These are phyloP conservation scores for Anagyrus pseudococci DNA, from an alignment of 2,888 invertebrate genomes.

Conservation along the genomic window DNA sequence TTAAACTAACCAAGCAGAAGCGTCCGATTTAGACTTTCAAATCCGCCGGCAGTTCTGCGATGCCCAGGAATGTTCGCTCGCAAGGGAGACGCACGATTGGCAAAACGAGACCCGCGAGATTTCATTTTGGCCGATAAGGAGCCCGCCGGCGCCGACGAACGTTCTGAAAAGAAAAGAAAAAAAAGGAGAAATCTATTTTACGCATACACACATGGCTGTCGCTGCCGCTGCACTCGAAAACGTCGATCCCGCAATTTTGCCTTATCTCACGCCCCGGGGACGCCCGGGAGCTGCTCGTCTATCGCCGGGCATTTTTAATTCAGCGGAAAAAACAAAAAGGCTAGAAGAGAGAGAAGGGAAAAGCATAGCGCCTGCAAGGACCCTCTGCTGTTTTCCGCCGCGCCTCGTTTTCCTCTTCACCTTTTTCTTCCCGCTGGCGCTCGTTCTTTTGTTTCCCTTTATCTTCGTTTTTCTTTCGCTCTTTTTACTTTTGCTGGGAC, in stretches of 20 bases:
- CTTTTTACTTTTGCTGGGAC: constrained; percentile 2
- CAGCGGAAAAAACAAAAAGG: constrained; percentile 12
- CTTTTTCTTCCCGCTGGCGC: no score
- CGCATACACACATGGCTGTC: no score
- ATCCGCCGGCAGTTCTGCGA: background rate
- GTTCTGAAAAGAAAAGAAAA: no score
- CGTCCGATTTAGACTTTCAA: no score
- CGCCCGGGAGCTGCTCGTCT: background rate
- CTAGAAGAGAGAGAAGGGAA: constrained; percentile 1
- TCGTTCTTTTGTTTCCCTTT: constrained; percentile 5
- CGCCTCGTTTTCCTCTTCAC: no score
- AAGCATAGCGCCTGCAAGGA: background rate
- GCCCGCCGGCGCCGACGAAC: background rate
- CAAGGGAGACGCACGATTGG: background rate
- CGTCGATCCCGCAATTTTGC: constrained; percentile 7
- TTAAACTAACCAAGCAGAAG: no score
- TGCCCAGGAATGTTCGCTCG: background rate
- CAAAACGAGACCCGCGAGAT: background rate
- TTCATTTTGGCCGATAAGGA: no score
- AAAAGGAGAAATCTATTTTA: constrained; percentile 24
- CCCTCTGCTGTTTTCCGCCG: no score
- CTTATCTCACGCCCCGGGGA: constrained; percentile 14
- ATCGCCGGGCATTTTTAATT: constrained; percentile 29
- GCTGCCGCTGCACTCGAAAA: background rate
- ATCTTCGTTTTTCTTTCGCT: background rate